Base-by-base conservation (phyloP, 2,888 invertebrate genomes). In the Drosophila villosipedis region DNA sequence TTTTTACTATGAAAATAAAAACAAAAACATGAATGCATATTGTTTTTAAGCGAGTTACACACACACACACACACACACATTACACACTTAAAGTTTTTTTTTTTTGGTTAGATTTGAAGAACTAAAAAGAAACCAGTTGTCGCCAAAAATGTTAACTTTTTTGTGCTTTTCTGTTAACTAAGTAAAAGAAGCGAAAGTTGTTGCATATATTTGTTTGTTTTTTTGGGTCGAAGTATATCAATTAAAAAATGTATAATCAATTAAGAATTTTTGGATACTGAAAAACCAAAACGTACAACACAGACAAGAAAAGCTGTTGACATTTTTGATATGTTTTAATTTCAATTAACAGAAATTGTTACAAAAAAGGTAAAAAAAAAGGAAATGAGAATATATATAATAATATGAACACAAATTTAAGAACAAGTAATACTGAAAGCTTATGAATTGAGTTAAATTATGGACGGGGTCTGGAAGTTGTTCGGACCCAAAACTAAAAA, bases 1-100 rank as follows among this genome's bases (percentile, higher is more conserved):
- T 83, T 82, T 85, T 90, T 78, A 87, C 87, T 89, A 72, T 83
- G 83, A 82, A 89, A 89, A 85, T 87, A 80, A 84, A 89, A 84
- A 74, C 61, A 73, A 73, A 74, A 76, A 81, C 58, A 86, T 87
- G 62, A 85, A 88, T 53, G 78, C 59, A 64, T 43, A 69, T 53
- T 77, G 81, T 75, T 84, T 84, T 84, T 72, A 72, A 76, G 67
- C 80, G 61, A 87, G 75, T 73, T 73, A 59, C 62, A 84, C 43
- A 66, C 10, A 60, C 31, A 54, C 30, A 59, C n/a, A 54, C 31
- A 73, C 14, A 60, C 12, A 37, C 16, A 50, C 28, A n/a, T 22
- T 35, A 41, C 19, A 73, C 55, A 9, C 19, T 39, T n/a, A 39
- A 41, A 28, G 25, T 37, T 66, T 55, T 80, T 35, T 59, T 75